Evolutionary conservation across 2,797 vertebrate species (phyloP).

Genomic region (Vespertilio murinus): DNA sequence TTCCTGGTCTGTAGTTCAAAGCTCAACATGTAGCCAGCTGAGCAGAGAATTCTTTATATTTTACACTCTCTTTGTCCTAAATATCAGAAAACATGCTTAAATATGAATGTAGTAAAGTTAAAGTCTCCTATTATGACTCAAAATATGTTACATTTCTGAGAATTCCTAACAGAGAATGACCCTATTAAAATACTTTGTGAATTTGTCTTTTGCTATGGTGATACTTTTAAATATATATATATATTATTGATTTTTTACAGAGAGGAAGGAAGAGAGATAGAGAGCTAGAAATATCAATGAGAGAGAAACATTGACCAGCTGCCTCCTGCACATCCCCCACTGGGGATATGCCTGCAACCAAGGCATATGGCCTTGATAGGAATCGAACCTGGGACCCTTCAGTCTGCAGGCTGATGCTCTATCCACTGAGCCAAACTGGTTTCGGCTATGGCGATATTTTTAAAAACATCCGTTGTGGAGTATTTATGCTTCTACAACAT

Average conservation of each 20-base stretch:
- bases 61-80: not conserved
- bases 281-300: no score
- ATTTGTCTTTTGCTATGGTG: not conserved
- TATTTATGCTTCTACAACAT: not conserved
- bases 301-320: no score
- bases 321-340: no score
- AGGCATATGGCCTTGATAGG: no score
- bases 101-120: slow-evolving; percentile 21
- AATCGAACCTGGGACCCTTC: no score
- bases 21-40: no score
- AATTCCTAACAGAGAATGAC: not conserved
- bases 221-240: not conserved
- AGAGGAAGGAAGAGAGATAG: no score
- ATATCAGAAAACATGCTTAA: not conserved
- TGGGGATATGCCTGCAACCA: no score
- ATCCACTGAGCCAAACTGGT: no score
- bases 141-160: slow-evolving; percentile 13
- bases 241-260: no score
- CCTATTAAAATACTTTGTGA: slow-evolving; percentile 21
- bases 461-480: not conserved
- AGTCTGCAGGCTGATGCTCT: no score
- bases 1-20: no score
- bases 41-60: not conserved
- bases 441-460: not conserved
- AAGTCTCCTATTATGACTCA: not conserved